Base-by-base conservation (phyloP, 2,113 vertebrate genomes). In the Okapia johnstoni region DNA sequence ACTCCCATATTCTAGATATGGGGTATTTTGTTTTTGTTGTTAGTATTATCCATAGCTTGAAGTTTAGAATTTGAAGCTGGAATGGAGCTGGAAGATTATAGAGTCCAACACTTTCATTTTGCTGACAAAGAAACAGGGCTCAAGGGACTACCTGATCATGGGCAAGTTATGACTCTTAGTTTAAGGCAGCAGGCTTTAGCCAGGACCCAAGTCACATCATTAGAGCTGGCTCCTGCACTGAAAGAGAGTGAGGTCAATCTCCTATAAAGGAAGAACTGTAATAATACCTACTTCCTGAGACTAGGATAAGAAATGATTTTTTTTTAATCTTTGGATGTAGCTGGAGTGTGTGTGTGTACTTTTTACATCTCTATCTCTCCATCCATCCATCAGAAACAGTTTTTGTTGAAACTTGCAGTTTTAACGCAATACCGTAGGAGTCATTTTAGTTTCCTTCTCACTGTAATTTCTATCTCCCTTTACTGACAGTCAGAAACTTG, bases 21-120 rank as follows among this genome's bases (percentile, higher is more conserved):
- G 77, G 30, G 16, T 52, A 55, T 83, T 83, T 52, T 13, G 30
- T 81, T 61, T 57, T 54, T 50, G 52, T 33, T 92, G 21, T 43
- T 94, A 33, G 11, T 95, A 16, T 48, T 86, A 83, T 50, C 2
- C 12, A 28, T 55, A 28, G 46, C 23, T n/a, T 90, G 55, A 86
- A 96, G 89, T 96, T 96, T 81, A 93, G 58, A 55, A 92, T 88
- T 76, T 77, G 40, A 96, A 91, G 28, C 46, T 97, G 40, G 81
- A 90, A 85, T 43, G 23, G 36, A 89, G 36, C 30, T 54, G 70
- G 55, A 96, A 88, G 58, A 86, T 96, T 48, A 93, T 0, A 86
- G 52, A 92, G 46, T 93, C n/a, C 28, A 93, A 70, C 40, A 57
- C 6, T 95, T 91, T 55, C 10, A 96, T 79, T 94, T 79, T 95